Evolutionary conservation across 1,140 invertebrate genomes (phyloP).

Genomic region (Ceratina japonica): DNA sequence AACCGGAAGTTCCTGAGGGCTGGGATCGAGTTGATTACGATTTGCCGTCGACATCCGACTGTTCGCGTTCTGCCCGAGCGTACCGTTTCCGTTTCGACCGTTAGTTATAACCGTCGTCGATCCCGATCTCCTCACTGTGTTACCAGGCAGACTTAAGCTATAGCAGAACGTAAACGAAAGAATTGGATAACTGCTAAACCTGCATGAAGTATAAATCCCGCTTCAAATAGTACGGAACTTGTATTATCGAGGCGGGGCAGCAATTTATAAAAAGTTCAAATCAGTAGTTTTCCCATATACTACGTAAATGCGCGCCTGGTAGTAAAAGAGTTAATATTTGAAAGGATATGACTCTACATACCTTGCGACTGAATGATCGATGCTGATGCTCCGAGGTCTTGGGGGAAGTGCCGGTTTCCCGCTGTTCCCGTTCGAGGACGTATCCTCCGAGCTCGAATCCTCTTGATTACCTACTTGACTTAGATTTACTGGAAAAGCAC

Average conservation of each 20-base stretch:
- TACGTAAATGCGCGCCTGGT: no score
- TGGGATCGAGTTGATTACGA: conserved; percentile 75
- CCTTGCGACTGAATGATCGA: conserved; percentile 74
- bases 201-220: no score
- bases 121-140: conserved; percentile 68
- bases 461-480: conserved; percentile 84
- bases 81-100: conserved; percentile 58
- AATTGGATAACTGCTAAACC: no score
- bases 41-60: conserved; percentile 62
- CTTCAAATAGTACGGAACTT: no score
- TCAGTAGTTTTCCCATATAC: neutral
- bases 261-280: conserved; percentile 12
- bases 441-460: conserved; percentile 88
- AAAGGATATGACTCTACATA: conserved; percentile 55
- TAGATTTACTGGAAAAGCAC: conserved; percentile 80
- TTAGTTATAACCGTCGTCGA: conserved; percentile 71
- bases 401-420: conserved; percentile 82
- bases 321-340: neutral
- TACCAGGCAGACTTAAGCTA: conserved; percentile 67
- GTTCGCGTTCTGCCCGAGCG: conserved; percentile 58
- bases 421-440: conserved; percentile 77
- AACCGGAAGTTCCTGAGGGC: conserved; percentile 77
- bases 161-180: neutral
- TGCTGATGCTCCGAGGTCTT: conserved; percentile 80
- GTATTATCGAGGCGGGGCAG: no score